Base-by-base conservation (phyloP, 2,113 vertebrate species). In the Pleuronectes platessa region DNA sequence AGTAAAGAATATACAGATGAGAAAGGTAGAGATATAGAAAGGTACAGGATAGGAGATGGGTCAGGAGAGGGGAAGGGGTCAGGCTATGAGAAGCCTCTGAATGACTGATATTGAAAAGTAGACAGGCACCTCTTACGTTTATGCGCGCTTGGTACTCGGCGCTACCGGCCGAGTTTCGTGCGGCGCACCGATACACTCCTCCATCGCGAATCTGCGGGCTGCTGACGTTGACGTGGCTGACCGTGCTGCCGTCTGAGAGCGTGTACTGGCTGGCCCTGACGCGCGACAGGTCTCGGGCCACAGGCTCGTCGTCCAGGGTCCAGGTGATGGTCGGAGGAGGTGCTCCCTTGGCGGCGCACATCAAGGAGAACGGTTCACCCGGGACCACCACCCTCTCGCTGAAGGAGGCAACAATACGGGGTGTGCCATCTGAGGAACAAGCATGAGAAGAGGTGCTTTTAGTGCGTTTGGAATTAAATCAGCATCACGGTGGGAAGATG, bases 101-200 rank as follows among this genome's bases (percentile, higher is more conserved):
- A 96, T 96, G 94, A 95, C 97, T 97, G 96, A 98, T 95, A 99
- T 98, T 98, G 96, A 99, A 98, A 99, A 97, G 97, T 97, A 98
- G 98, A 99, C 97, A 99, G 97, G 98, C 98, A 99, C 98, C 98
- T 99, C 98, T 99, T 99, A 99, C 98, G 98, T 99, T 99, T 99
- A 99, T 99, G 98, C 98, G 98, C 96, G 98, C 97, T 98, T 99
- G 98, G 95, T 99, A 99, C 96, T 99, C 97, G 95, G 97, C 97
- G 91, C 97, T 96, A 96, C 98, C 98, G 94, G 98, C 98, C 91
- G 97, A 98, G 96, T 99, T 99, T 94, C 96, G 96, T 87, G 98
- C 98, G 24, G 96, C 94, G 95, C 98, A 99, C 90, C 98, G 96
- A 95, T 99, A 99, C 90, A 99, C 97, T 89, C 98, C 98, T 87